These are phyloP conservation scores for Sandelia bainsii DNA, from an alignment of 2,797 vertebrate species.

Conservation along the genomic window DNA sequence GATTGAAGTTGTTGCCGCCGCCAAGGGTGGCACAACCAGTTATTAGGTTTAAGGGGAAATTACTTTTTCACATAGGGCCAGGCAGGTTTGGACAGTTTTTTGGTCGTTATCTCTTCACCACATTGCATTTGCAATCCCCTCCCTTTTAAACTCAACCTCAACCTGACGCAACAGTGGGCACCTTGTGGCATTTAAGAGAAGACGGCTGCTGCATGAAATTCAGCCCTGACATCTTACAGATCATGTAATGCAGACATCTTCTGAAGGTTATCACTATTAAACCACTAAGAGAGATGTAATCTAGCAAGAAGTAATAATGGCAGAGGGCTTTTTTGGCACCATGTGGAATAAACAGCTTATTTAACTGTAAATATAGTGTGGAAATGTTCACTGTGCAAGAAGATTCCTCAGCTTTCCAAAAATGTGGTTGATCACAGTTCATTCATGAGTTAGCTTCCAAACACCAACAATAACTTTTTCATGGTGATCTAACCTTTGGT, in stretches of 20 bases:
- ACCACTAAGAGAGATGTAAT: background rate
- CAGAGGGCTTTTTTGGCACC: background rate
- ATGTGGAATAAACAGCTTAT: slow-evolving; percentile 12
- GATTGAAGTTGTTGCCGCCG: no score
- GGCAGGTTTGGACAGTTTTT: no score
- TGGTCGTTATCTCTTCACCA: slow-evolving; percentile 32
- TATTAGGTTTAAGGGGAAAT: no score
- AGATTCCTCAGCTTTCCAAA: background rate
- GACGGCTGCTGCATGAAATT: slow-evolving; percentile 35
- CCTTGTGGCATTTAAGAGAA: slow-evolving; percentile 69
- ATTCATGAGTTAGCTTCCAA: slow-evolving; percentile 7
- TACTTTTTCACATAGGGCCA: no score
- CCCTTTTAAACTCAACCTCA: no score
- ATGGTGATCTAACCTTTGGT: slow-evolving; percentile 18
- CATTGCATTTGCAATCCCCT: slow-evolving; percentile 15
- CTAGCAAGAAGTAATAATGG: slow-evolving; percentile 15
- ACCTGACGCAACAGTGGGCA: slow-evolving; percentile 65
- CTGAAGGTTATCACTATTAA: slow-evolving; percentile 34
- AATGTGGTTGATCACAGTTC: background rate
- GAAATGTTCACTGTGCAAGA: background rate
- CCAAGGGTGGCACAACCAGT: no score
- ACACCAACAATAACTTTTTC: slow-evolving; percentile 35
- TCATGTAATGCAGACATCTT: slow-evolving; percentile 23
- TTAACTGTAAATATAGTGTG: slow-evolving; percentile 9
- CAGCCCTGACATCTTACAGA: slow-evolving; percentile 34